Conservation (phyloP, 2,888 invertebrate genomes). For the Eueremaeus valkanovi region DNA sequence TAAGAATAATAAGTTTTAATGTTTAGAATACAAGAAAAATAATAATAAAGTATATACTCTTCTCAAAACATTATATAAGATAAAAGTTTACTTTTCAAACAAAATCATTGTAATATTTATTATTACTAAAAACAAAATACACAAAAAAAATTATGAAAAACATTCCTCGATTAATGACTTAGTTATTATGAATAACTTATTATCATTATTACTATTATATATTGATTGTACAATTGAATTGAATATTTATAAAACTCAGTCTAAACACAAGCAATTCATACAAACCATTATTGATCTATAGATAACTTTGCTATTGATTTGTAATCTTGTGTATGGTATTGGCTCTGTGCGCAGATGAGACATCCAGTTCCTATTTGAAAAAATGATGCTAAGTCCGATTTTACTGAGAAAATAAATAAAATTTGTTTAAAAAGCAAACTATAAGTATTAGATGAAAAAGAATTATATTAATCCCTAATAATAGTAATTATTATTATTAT, state of each 20-base stretch:
- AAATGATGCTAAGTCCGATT: slow-evolving; percentile 12
- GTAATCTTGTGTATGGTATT: neutral
- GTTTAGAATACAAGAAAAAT: neutral
- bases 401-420: neutral
- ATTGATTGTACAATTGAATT: slow-evolving; percentile 21
- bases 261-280: neutral
- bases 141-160: neutral
- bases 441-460: neutral
- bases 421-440: slow-evolving; percentile 27
- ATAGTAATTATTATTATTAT: slow-evolving; percentile 12
- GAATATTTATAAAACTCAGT: neutral
- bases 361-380: slow-evolving; percentile 33
- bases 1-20: slow-evolving; percentile 26
- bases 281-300: neutral
- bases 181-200: slow-evolving; percentile 28
- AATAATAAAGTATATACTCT: neutral
- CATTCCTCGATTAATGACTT: slow-evolving; percentile 33
- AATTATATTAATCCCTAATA: neutral
- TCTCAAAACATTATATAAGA: slow-evolving; percentile 1
- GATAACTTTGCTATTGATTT: too few relatives aligned
- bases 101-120: slow-evolving; percentile 28
- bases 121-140: neutral
- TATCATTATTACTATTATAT: slow-evolving; percentile 33
- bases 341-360: neutral
- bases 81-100: slow-evolving; percentile 18